Percentiles rank a stretch among this genome's conserved stretches.
Conservation (phyloP, 2,797 vertebrate species). For the Chiloscyllium punctatum region DNA sequence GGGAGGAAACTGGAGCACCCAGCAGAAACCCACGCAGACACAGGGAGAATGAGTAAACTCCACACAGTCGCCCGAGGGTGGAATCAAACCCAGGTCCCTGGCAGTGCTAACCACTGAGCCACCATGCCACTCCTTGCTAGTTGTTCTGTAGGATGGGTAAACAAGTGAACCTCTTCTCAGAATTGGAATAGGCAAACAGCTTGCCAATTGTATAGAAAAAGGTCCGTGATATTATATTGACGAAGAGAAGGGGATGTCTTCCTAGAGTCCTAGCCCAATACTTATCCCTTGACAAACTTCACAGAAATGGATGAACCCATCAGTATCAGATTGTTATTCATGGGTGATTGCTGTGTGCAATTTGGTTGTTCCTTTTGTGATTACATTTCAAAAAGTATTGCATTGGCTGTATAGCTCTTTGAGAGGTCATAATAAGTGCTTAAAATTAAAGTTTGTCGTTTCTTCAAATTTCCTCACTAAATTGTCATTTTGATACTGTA, state of each 20-base stretch:
- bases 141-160: too few relatives aligned
- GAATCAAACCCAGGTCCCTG: too few relatives aligned
- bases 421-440: not conserved
- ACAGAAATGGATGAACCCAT: not conserved
- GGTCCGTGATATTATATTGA: not conserved
- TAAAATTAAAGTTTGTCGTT: not conserved
- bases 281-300: not conserved
- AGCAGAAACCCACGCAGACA: too few relatives aligned
- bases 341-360: not conserved
- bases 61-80: too few relatives aligned
- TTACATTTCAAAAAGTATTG: not conserved
- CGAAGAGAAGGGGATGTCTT: not conserved
- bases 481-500: not conserved
- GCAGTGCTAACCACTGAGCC: too few relatives aligned
- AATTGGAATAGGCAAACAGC: not conserved
- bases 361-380: not conserved
- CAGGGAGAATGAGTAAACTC: too few relatives aligned
- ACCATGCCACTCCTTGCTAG: too few relatives aligned
- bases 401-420: not conserved
- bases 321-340: not conserved
- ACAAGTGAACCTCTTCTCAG: too few relatives aligned
- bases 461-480: not conserved
- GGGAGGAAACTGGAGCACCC: too few relatives aligned
- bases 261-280: not conserved
- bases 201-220: not conserved